Evolutionary conservation across 2,113 vertebrate genomes (phyloP), one percentile per base, ranked within the genome.

Genomic region (Chaetodon trifascialis): DNA sequence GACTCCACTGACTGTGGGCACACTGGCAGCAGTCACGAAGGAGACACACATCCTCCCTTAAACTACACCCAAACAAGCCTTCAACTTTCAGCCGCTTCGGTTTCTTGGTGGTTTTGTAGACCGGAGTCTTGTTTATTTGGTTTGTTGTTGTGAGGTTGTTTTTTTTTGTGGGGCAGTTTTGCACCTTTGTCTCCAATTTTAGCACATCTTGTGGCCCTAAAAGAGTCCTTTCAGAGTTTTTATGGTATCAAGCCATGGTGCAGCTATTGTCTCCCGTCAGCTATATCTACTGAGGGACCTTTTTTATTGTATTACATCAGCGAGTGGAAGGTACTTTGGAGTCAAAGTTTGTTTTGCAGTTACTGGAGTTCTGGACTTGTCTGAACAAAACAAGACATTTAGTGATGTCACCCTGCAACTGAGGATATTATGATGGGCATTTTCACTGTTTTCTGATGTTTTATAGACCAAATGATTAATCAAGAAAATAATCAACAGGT

Each of bases 1-100:
- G n/a, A 72, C 73, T 86, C 66, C 55, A 79, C 65, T 68, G 42
- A 36, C 56, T 76, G n/a, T 38, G 54, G 71, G 60, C 51, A 56
- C 72, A 40, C 23, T 79, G 60, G 74, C 78, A 81, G 73, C 59
- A 59, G 56, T 76, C 62, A 76, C 36, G 14, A 30, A 25, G 46
- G 8, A 79, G 12, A 68, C 66, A 21, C 49, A 54, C 19, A 15
- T 5, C 83, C 49, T 54, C 30, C 7, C 44, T 59, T 12, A 19
- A 30, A 58, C 23, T 11, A 19, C 1, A n/a, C 40, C 59, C 15
- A 62, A 49, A 52, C 5, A 52, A 36, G 7, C 36, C 73, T 68
- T 51, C 21, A 7, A 21, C 54, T 49, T 58, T 21, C 51, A 60
- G 58, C 30, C 23, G 55, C 15, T 44, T 62, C 47, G 11, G 44